A percentile compares a stretch with the other conserved stretches of the same genome.
Conservation (phyloP, 1,140 invertebrate species). For the Pantala flavescens region DNA sequence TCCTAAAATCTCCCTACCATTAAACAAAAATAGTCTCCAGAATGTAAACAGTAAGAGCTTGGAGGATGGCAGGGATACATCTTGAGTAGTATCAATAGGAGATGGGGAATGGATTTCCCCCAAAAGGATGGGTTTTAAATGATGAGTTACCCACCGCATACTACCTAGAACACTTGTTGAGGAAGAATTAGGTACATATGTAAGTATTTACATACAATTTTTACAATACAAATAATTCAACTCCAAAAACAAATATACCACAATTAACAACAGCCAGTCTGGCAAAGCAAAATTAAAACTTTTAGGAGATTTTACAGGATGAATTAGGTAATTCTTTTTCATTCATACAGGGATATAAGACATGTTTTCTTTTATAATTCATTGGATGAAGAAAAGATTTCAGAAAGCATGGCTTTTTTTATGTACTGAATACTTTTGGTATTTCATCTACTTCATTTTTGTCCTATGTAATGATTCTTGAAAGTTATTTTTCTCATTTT, state of each 20-base stretch:
- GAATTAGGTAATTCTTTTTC: neutral
- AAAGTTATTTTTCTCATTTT: neutral
- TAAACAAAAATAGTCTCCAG: too few species aligned
- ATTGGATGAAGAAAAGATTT: neutral
- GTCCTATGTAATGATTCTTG: neutral
- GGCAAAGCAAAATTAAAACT: neutral
- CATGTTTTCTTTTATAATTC: neutral
- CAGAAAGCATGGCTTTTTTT: too few species aligned
- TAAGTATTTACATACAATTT: neutral
- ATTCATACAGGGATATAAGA: constrained; percentile 2
- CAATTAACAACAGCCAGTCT: neutral
- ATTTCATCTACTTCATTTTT: neutral
- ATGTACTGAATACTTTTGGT: neutral
- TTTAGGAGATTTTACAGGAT: neutral
- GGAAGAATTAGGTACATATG: constrained; percentile 1
- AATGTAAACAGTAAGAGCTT: neutral
- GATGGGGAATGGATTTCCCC: neutral
- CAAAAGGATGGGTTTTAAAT: neutral
- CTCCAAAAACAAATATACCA: neutral
- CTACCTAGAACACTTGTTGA: constrained; percentile 1
- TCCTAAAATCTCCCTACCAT: too few species aligned
- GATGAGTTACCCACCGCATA: neutral
- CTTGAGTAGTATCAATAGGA: neutral
- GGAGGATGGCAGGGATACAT: neutral
- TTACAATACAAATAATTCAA: neutral